These are phyloP conservation scores for Mesoclemmys tuberculata DNA, from an alignment of 2,113 vertebrate genomes.

Conservation along the genomic window DNA sequence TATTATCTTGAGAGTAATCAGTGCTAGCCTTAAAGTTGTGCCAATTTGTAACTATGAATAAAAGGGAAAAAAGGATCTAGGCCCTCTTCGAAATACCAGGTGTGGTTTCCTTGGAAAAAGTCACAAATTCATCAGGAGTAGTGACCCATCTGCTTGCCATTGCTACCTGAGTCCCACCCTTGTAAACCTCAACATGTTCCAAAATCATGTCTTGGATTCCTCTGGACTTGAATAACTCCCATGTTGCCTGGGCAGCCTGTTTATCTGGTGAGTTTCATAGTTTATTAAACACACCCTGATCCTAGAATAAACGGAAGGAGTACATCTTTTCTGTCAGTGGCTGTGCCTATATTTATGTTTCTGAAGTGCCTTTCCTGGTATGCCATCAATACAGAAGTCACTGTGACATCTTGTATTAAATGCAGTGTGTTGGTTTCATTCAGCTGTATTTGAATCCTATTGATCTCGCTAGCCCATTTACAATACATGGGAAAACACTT, in stretches of 20 bases:
- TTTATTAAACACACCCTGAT: background rate
- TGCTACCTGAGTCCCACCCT: background rate
- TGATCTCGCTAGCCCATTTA: background rate
- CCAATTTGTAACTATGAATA: background rate
- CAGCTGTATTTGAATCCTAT: background rate
- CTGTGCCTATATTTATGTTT: background rate
- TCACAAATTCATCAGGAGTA: background rate
- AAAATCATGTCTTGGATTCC: background rate
- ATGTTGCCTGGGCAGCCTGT: background rate
- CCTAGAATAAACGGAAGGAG: fast-evolving
- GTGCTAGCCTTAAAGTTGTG: background rate
- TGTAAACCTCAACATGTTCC: background rate
- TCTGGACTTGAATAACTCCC: background rate
- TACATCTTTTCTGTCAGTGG: background rate
- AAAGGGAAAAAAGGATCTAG: background rate
- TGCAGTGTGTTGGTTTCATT: background rate
- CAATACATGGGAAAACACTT: fast-evolving
- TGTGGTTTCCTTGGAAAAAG: background rate
- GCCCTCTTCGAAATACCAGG: background rate
- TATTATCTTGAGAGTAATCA: background rate
- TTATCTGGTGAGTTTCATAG: fast-evolving
- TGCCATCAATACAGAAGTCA: background rate
- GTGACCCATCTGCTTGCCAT: background rate
- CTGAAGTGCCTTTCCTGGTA: background rate
- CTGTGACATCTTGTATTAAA: constrained; percentile 5